phyloP scores from a whole-genome alignment of 2,888 invertebrate species.

The Cheilosia variabilis region DNA sequence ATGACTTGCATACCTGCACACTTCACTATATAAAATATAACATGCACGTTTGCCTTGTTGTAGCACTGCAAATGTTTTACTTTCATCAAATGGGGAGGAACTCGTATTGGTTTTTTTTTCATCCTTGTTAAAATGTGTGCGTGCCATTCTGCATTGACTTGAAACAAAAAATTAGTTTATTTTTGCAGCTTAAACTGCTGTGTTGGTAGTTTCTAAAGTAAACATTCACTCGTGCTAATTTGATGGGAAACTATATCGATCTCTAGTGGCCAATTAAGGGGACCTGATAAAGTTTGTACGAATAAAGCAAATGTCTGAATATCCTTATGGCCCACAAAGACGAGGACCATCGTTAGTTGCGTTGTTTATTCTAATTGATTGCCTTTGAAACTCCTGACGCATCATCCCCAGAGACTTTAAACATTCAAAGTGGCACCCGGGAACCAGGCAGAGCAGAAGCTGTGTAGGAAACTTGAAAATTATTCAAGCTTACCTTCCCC shows the following conservation, averaged over 20 bases:
- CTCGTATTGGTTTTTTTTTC: neutral
- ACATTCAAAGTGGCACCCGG: neutral
- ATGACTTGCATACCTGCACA: slow-evolving; percentile 42
- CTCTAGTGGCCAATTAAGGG: slow-evolving; percentile 13
- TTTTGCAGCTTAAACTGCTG: neutral
- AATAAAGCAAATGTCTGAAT: slow-evolving; percentile 16
- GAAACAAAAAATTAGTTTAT: neutral
- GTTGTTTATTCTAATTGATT: slow-evolving; percentile 10
- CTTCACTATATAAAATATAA: neutral
- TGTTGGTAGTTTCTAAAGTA: neutral
- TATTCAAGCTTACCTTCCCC: too few relatives aligned
- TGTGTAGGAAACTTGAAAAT: too few relatives aligned
- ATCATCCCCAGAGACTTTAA: neutral
- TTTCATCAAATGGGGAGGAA: slow-evolving; percentile 11
- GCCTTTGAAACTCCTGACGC: neutral
- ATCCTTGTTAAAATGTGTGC: neutral
- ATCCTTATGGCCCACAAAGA: neutral
- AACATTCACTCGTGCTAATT: slow-evolving; percentile 14
- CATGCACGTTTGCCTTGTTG: slow-evolving; percentile 21
- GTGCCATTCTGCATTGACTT: neutral
- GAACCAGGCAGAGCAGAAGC: too few relatives aligned
- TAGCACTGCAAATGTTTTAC: slow-evolving; percentile 10
- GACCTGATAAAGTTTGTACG: neutral
- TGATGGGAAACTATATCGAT: slow-evolving; percentile 1
- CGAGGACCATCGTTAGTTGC: slow-evolving; percentile 1